Percentiles rank a stretch among this genome's conserved stretches.
Conservation (phyloP, 2,113 vertebrate genomes). For the Podocnemis expansa region DNA sequence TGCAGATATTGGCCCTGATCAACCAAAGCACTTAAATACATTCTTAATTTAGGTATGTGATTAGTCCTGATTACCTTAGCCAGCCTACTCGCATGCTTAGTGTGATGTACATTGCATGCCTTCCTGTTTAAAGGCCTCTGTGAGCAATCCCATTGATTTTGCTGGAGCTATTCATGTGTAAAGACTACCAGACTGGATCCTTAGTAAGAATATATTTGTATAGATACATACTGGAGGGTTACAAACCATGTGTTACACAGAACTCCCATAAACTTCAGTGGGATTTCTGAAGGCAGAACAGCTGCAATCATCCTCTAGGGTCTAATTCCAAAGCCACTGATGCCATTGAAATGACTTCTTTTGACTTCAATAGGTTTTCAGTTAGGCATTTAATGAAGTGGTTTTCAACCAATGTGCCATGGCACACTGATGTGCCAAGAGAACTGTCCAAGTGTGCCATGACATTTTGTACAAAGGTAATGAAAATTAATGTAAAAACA, state of each 20-base stretch:
- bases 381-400: too few species aligned
- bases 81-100: background rate
- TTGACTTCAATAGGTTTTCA: background rate
- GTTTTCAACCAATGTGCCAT: too few species aligned
- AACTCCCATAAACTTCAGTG: background rate
- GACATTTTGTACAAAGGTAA: too few species aligned
- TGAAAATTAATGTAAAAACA: too few species aligned
- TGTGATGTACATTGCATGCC: background rate
- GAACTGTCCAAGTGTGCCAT: too few species aligned
- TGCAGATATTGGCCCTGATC: background rate
- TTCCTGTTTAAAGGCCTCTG: background rate
- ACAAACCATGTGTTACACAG: background rate
- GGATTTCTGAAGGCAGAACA: background rate
- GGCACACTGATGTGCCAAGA: too few species aligned
- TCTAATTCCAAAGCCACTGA: background rate
- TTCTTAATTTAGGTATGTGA: background rate
- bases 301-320: background rate
- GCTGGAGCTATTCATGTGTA: background rate
- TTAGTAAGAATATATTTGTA: background rate
- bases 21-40: background rate
- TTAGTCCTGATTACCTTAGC: background rate
- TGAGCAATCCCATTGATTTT: background rate
- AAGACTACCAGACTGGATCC: background rate
- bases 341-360: background rate
- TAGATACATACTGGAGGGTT: background rate